Evolutionary conservation across 2,797 vertebrate species (phyloP), one percentile per base, ranked within the genome.

Genomic region (Onychomys torridus): DNA sequence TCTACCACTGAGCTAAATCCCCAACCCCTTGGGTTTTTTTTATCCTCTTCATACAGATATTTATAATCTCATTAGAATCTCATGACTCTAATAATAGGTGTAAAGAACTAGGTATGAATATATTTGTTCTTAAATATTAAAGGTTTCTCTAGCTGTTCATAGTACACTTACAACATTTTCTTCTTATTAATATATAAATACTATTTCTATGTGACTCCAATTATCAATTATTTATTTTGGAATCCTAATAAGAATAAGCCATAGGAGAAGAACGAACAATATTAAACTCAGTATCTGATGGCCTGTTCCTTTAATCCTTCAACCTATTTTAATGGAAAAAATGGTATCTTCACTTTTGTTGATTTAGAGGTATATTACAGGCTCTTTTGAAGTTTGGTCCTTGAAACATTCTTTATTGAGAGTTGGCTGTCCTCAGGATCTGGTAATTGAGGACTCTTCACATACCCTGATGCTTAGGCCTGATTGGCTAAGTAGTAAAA

Each of bases 21-120:
- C n/a, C n/a, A n/a, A n/a, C n/a, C n/a, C n/a, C n/a, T 98, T 95
- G 95, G 67, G 83, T 84, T 55, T 81, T 94, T 97, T 97, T 94
- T 91, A 73, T 75, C 88, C 57, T 76, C 76, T 46, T 65, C 52
- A 91, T n/a, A 95, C 82, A 96, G 23, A 87, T 96, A 90, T 49
- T 96, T 65, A 89, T 40, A 76, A 23, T n/a, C n/a, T n/a, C n/a
- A n/a, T n/a, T n/a, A n/a, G 12, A 95, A 1, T 91, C 49, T 83
- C 46, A 89, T 88, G 89, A 40, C 32, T 73, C 93, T 97, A 94
- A 95, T 59, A 52, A 69, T 65, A 96, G 23, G 4, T 40, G 0
- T 73, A 93, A 90, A 85, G 2, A 87, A 61, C 0, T 65, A 3
- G 2, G 1, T 13, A 76, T 87, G 27, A 69, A 76, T 91, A 69